phyloP scores from a whole-genome alignment of 2,888 invertebrate species.

The Lottia gigantea region DNA sequence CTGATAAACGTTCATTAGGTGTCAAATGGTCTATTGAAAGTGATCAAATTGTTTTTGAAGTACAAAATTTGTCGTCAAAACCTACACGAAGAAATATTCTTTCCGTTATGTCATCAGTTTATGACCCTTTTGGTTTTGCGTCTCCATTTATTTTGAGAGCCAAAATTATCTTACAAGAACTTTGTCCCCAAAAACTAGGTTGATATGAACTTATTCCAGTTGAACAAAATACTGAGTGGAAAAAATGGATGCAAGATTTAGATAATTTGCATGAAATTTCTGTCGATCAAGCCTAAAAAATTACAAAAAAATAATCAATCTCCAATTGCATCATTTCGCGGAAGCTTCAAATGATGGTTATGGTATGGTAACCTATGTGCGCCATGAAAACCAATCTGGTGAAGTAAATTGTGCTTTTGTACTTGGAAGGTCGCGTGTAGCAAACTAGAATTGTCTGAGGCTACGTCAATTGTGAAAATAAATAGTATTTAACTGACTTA shows the following conservation, averaged over 20 bases:
- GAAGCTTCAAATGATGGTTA: conserved; percentile 18
- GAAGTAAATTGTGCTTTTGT: conserved; percentile 19
- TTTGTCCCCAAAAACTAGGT: neutral
- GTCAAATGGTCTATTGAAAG: conserved; percentile 10
- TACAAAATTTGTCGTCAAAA: neutral
- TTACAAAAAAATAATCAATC: neutral
- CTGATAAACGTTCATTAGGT: conserved; percentile 12
- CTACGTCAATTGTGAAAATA: conserved; percentile 6
- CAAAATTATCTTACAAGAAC: conserved; percentile 20
- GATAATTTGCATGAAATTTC: neutral
- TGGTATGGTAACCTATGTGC: conserved; percentile 16
- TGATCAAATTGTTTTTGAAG: neutral
- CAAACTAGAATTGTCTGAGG: conserved; percentile 19
- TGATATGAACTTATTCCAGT: conserved; percentile 18
- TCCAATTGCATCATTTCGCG: conserved; percentile 19
- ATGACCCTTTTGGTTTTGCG: conserved; percentile 23
- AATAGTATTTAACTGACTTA: conserved; percentile 24
- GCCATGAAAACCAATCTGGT: neutral
- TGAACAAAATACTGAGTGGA: neutral
- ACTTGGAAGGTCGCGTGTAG: conserved; percentile 13
- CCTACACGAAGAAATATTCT: conserved; percentile 15
- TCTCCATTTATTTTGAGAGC: conserved; percentile 12
- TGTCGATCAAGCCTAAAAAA: conserved; percentile 11
- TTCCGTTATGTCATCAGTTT: conserved; percentile 12
- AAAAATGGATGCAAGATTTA: neutral